A percentile compares a stretch with the other conserved stretches of the same genome.
These are phyloP conservation scores for Cyclina sinensis DNA, from an alignment of 1,140 invertebrate genomes.

Conservation along the genomic window DNA sequence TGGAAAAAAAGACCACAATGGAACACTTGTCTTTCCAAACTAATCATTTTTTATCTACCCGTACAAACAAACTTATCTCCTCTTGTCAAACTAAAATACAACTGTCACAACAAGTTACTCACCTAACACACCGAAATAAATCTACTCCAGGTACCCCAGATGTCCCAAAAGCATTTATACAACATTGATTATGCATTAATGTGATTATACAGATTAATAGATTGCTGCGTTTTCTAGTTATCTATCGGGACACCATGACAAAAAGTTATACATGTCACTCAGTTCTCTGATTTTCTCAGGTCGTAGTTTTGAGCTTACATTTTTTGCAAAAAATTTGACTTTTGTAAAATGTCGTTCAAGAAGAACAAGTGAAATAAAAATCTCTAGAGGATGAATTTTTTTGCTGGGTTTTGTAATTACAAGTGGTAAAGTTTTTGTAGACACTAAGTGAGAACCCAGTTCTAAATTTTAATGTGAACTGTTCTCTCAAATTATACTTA, in stretches of 20 bases:
- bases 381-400: too few species aligned
- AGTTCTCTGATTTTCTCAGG: too few species aligned
- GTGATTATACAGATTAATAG: not conserved
- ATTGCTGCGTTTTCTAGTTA: not conserved
- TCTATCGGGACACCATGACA: not conserved
- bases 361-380: too few species aligned
- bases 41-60: conserved; percentile 24
- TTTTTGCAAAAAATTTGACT: too few species aligned
- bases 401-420: too few species aligned
- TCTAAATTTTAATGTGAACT: too few species aligned
- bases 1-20: not conserved
- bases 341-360: too few species aligned
- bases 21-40: not conserved
- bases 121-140: not conserved
- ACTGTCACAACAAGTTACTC: not conserved
- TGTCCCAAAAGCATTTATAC: not conserved
- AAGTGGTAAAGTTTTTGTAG: too few species aligned
- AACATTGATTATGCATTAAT: conserved; percentile 34
- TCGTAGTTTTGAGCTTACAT: too few species aligned
- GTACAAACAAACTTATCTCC: not conserved
- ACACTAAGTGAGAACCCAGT: too few species aligned
- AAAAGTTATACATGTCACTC: too few species aligned
- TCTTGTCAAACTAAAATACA: conserved; percentile 27
- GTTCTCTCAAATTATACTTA: too few species aligned
- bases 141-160: not conserved